These are phyloP conservation scores for Oncorhynchus kisutch DNA, from an alignment of 2,113 vertebrate genomes.

Conservation along the genomic window DNA sequence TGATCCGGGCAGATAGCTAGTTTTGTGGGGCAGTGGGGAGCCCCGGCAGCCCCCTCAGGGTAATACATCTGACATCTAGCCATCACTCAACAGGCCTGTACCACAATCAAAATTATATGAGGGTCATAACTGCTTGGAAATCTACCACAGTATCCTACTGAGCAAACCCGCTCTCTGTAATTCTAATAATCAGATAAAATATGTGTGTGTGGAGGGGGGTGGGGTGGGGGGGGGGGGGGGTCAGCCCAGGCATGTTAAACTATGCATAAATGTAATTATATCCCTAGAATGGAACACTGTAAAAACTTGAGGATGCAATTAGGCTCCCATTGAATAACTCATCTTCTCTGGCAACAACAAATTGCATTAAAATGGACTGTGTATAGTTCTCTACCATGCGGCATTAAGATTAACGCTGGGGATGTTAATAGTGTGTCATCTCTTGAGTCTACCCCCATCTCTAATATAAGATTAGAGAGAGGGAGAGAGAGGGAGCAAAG, in stretches of 20 bases:
- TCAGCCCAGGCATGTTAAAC: conserved; percentile 63
- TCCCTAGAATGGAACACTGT: conserved; percentile 65
- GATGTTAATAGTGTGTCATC: conserved; percentile 76
- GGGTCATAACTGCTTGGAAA: conserved; percentile 32
- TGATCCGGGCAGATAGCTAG: conserved; percentile 56
- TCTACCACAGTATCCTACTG: conserved; percentile 29
- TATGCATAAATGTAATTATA: conserved; percentile 73
- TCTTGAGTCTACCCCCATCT: conserved; percentile 43
- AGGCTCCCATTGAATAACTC: conserved; percentile 75
- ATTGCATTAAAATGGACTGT: conserved; percentile 78
- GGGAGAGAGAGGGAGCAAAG: conserved; percentile 14
- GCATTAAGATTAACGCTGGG: conserved; percentile 73
- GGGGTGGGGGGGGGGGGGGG: too few species aligned
- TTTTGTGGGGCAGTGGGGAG: conserved; percentile 63
- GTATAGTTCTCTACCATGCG: conserved; percentile 66
- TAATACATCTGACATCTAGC: conserved; percentile 56
- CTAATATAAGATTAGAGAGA: conserved; percentile 68
- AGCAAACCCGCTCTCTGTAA: conserved; percentile 45
- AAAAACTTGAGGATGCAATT: conserved; percentile 75
- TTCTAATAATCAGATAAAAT: conserved; percentile 60
- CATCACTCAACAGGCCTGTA: conserved; percentile 58
- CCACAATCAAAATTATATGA: conserved; percentile 14
- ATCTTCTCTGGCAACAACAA: conserved; percentile 74
- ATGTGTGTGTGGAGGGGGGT: conserved; percentile 26
- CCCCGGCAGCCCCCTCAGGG: conserved; percentile 55